Base-by-base conservation (phyloP, 2,113 vertebrate species). In the Oncorhynchus kisutch region DNA sequence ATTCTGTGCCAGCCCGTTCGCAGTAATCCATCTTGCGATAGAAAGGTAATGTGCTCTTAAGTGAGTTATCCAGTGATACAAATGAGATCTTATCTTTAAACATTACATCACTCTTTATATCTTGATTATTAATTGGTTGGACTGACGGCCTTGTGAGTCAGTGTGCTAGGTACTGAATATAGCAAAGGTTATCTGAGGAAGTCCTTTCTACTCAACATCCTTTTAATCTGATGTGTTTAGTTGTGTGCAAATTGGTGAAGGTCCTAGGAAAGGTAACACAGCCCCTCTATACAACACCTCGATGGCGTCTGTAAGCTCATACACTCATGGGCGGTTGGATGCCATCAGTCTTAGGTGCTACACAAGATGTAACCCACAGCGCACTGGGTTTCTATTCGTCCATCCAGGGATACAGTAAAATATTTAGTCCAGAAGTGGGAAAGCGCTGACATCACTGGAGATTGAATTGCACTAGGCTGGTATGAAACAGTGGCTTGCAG, bases 61-160 rank as follows among this genome's bases (percentile, higher is more conserved):
- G 74, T 85, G 84, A 87, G 84, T 89, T 89, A 86, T 77, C 75
- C 81, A 68, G 69, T 73, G 66, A 73, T 67, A 69, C 71, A 73
- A 39, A 86, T 85, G 75, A 76, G 82, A 87, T 89, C 81, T 78
- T 78, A 65, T 77, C 73, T 75, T 85, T 81, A 85, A 86, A 84
- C 86, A 87, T 87, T 84, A 82, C 82, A 86, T 86, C 84, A 87
- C 82, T 87, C 84, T 87, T 87, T 85, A 83, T 84, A 83, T 83
- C 73, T 68, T 59, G 34, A 81, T 85, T 85, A 81, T 85, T 87
- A 87, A 89, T 87, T 89, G 82, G 78, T 39, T 70, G 76, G 77
- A n/a, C 29, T 60, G 49, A 64, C 62, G 72, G 73, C 81, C 60
- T n/a, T 74, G 72, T 68, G 13, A 74, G 25, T 74, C 66, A 3